phyloP scores from a whole-genome alignment of 2,797 vertebrate genomes.

The Rhinichthys osculus region DNA sequence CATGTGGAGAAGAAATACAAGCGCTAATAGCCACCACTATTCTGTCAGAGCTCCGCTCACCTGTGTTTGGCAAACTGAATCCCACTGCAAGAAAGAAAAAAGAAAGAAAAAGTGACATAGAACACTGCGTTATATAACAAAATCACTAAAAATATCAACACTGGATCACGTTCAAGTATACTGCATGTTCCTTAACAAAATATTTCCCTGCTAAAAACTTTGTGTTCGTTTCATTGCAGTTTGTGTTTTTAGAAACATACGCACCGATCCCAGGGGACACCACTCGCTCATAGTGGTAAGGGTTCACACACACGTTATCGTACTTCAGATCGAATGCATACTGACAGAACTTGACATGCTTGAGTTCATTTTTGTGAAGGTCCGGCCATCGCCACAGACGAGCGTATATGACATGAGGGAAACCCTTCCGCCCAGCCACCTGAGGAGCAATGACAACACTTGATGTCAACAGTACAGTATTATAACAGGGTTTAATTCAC shows the following conservation, averaged over 20 bases:
- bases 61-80: constrained; percentile 71
- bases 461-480: not conserved
- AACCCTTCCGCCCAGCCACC: constrained; percentile 84
- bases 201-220: not conserved
- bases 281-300: constrained; percentile 86
- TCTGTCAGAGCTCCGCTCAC: constrained; percentile 52
- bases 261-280: constrained; percentile 77
- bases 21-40: not conserved
- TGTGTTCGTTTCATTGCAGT: not conserved
- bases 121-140: constrained; percentile 1
- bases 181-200: not conserved
- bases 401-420: constrained; percentile 84
- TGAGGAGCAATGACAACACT: constrained; percentile 51
- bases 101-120: constrained; percentile 1
- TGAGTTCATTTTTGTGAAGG: constrained; percentile 87
- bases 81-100: constrained; percentile 55
- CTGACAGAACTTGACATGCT: constrained; percentile 82
- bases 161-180: not conserved
- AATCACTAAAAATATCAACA: constrained; percentile 21
- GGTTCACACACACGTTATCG: constrained; percentile 86
- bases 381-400: constrained; percentile 85
- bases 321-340: constrained; percentile 87
- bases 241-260: constrained; percentile 42
- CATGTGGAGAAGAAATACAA: not conserved
- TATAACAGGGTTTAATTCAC: not conserved